Evolutionary conservation across 2,797 vertebrate species (phyloP).

Genomic region (Brachyrhaphis roseni): DNA sequence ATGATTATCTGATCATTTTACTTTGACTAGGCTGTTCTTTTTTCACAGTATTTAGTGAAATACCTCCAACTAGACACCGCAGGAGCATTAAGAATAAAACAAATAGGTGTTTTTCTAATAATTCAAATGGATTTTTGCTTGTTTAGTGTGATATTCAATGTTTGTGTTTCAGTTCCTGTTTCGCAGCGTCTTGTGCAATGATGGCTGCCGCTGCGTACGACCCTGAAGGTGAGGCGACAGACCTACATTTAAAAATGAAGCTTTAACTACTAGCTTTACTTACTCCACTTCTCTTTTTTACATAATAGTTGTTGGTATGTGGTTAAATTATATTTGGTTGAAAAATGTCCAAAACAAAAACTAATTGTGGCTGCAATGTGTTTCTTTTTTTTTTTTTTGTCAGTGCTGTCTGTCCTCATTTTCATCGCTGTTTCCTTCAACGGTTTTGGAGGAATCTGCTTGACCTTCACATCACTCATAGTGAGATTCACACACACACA

Average conservation of each 20-base stretch:
- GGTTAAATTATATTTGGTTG: not conserved
- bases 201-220: slow-evolving; percentile 84
- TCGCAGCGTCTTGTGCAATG: slow-evolving; percentile 85
- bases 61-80: not conserved
- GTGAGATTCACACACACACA: slow-evolving; percentile 70
- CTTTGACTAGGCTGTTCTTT: not conserved
- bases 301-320: not conserved
- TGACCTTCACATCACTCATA: slow-evolving; percentile 91
- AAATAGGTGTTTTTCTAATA: not conserved
- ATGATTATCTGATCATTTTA: not conserved
- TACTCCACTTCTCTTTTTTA: not conserved
- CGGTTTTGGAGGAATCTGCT: slow-evolving; percentile 91
- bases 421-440: slow-evolving; percentile 89
- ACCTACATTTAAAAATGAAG: not conserved
- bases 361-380: slow-evolving; percentile 1
- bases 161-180: slow-evolving; percentile 80
- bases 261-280: not conserved
- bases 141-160: not conserved
- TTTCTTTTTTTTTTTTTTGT: slow-evolving; percentile 37
- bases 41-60: not conserved
- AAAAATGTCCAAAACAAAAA: not conserved
- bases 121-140: not conserved
- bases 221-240: slow-evolving; percentile 76
- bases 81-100: not conserved
- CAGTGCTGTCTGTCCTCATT: slow-evolving; percentile 83